Base-by-base conservation (phyloP, 2,797 vertebrate genomes). In the Morelia viridis region DNA sequence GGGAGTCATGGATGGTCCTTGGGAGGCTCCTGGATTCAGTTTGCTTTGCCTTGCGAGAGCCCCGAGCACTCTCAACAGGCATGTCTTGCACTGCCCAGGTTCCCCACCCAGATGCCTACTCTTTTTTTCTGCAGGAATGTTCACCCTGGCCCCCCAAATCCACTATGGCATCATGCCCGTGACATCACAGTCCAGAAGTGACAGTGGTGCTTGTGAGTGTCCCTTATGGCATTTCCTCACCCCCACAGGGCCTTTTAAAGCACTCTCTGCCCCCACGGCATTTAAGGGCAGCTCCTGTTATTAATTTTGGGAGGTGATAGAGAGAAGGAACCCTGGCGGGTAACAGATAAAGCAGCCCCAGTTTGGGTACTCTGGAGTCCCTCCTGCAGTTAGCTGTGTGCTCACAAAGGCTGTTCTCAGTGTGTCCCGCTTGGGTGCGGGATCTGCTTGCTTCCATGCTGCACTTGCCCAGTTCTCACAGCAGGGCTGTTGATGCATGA, bases 171-270 rank as follows among this genome's bases (percentile, higher is more conserved):
- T 90, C 89, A 90, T 12, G 89, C 71, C 26, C 31, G 0, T 9
- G 89, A 83, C 71, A 50, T 90, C 89, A 90, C 71, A 90, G 89
- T 90, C 89, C 89, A 61, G 89, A 57, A 26, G 2, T 83, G 89
- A 61, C 89, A 89, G 56, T 3, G 3, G 50, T 85, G 28, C 13
- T 15, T 6, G 1, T 46, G 84, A 35, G 26, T 57, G 53, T 57
- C 65, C 88, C 35, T 13, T 60, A 4, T 26, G 58, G 58, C 85
- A 61, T 13, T 13, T 5, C n/a, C 58, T 13, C 35, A 11, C 19
- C 4, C 35, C 35, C 85, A 76, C 31, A 8, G 31, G 15, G 31
- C 31, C 68, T 22, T 19, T 41, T 7, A 1, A 46, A 46, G 71
- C 19, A 0, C 35, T 5, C 2, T 2, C 84, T 19, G 28, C 2